phyloP scores from a whole-genome alignment of 2,113 vertebrate genomes.

The Ictidomys tridecemlineatus region DNA sequence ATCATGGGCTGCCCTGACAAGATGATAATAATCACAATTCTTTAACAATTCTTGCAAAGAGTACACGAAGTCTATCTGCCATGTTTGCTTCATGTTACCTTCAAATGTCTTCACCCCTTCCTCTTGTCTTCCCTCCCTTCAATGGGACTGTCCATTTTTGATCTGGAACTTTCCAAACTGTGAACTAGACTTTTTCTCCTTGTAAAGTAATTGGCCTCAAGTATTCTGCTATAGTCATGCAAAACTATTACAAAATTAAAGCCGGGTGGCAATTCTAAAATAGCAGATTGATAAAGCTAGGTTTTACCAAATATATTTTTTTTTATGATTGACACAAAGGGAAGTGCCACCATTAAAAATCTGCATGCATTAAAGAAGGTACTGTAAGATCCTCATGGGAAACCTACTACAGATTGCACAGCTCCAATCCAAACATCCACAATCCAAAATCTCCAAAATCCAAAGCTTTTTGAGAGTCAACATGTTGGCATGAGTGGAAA shows the following conservation, averaged over 20 bases:
- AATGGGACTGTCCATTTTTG: too few relatives aligned
- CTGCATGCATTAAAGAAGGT: not conserved
- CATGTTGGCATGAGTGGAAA: not conserved
- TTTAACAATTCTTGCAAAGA: conserved; percentile 7
- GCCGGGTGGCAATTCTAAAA: not conserved
- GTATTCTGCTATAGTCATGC: not conserved
- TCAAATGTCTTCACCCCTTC: not conserved
- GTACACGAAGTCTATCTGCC: not conserved
- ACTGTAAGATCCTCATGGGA: not conserved
- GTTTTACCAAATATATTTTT: not conserved
- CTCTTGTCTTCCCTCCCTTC: not conserved
- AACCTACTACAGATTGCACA: not conserved
- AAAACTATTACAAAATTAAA: not conserved
- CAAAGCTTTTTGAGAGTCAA: not conserved
- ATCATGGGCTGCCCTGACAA: not conserved
- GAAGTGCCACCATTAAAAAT: not conserved
- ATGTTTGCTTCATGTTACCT: not conserved
- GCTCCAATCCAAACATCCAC: not conserved
- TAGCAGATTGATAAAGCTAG: not conserved
- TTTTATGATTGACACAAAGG: not conserved
- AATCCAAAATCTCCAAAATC: not conserved
- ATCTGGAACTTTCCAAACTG: not conserved
- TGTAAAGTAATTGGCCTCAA: not conserved
- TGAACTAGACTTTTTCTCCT: not conserved
- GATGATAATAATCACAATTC: not conserved